Base-by-base conservation (phyloP, 2,888 invertebrate species). In the Pheosia gnoma region DNA sequence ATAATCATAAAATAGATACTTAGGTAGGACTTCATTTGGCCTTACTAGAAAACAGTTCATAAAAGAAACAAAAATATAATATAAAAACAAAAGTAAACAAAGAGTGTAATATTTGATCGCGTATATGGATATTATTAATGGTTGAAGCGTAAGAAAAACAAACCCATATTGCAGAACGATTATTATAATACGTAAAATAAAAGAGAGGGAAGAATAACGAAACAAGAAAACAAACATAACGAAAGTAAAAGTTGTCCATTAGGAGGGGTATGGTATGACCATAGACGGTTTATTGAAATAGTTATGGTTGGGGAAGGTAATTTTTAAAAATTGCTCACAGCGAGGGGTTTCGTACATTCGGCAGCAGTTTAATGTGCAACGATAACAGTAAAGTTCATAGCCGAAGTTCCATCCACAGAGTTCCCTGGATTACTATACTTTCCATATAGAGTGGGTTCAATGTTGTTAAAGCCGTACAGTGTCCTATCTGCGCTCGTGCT, bases 341-440 rank as follows among this genome's bases (percentile, higher is more conserved):
- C 84, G 84, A 85, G 81, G 81, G 83, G 74, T 75, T 83, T 70
- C 79, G 85, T 85, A 86, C 88, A 88, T 86, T 88, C 82, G 82
- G 86, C 79, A 88, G 85, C 87, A 87, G 88, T 89, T 87, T 88
- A 89, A 92, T 88, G 88, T 83, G 77, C 71, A 79, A 80, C 87
- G 81, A 91, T 93, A 92, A 92, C 90, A 90, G 88, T 93, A 91
- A 91, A 88, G 89, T 89, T 90, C 90, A 91, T 89, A 86, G 90
- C 88, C 87, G 81, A 89, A 90, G 85, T 89, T 90, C 84, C 84
- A 84, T 84, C 87, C 82, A 74, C 75, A 78, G 85, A 87, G 86
- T 85, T 88, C 81, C 84, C 82, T 80, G 85, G 88, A 89, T 89
- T 86, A 88, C 87, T 85, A 81, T 84, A 84, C 87, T 87, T 87